These are phyloP conservation scores for Alsophila aescularia DNA, from an alignment of 2,888 invertebrate species.

Conservation along the genomic window DNA sequence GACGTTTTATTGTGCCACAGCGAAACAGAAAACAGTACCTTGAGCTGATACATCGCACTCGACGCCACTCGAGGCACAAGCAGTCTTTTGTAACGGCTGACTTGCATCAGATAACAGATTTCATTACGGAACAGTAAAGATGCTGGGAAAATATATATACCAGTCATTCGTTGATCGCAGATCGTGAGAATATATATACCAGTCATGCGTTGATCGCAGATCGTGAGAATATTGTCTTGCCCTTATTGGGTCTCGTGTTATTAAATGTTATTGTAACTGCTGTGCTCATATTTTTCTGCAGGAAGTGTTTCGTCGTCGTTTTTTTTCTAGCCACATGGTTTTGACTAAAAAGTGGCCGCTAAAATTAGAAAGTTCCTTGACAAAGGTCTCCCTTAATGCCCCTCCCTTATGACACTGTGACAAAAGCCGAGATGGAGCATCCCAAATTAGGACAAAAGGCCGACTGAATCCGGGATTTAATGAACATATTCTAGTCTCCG, in stretches of 20 bases:
- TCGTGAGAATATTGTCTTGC: conserved; percentile 10
- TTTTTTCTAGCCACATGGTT: too few species aligned
- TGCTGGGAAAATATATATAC: conserved; percentile 9
- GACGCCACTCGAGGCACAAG: neutral
- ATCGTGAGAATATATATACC: conserved; percentile 6
- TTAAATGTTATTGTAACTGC: neutral
- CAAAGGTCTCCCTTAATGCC: too few species aligned
- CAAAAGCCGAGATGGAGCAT: too few species aligned
- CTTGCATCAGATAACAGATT: conserved; percentile 16
- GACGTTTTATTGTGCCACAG: neutral
- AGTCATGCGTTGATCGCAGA: conserved; percentile 2
- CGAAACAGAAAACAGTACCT: neutral
- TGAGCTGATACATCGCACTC: neutral
- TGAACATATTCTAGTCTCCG: too few species aligned
- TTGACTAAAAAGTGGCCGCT: too few species aligned
- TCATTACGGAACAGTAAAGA: conserved; percentile 19
- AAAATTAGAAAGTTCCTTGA: too few species aligned
- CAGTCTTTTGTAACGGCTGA: neutral
- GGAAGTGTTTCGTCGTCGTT: neutral
- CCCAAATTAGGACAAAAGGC: too few species aligned
- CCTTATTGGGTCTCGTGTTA: neutral
- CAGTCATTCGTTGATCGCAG: conserved; percentile 1
- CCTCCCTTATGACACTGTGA: too few species aligned
- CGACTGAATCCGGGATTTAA: too few species aligned
- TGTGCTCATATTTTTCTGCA: neutral